Conservation (phyloP, 2,888 invertebrate genomes). For the Drosophila histrio region DNA sequence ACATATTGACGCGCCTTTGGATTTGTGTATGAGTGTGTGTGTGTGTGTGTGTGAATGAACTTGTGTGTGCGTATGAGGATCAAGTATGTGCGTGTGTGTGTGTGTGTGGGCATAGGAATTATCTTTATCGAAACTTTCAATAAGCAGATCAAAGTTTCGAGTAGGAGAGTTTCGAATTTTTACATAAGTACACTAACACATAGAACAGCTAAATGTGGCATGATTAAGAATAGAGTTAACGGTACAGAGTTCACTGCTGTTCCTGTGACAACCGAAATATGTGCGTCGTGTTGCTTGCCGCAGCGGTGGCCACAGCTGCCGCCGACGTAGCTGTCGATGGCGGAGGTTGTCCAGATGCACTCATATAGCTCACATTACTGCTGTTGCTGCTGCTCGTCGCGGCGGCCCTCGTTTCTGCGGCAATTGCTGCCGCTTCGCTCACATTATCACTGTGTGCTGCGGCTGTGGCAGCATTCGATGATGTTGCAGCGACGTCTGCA, state of each 20-base stretch:
- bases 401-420: slow-evolving; percentile 32
- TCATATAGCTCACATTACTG: slow-evolving; percentile 56
- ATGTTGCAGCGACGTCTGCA: slow-evolving; percentile 28
- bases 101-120: slow-evolving; percentile 31
- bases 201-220: slow-evolving; percentile 52
- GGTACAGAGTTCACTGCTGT: slow-evolving; percentile 53
- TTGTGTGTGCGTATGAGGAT: slow-evolving; percentile 40
- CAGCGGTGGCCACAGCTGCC: slow-evolving; percentile 79
- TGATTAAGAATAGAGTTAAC: slow-evolving; percentile 37
- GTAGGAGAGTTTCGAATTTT: slow-evolving; percentile 56
- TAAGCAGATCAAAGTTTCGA: slow-evolving; percentile 36
- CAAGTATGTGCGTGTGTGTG: slow-evolving; percentile 13
- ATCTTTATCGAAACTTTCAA: slow-evolving; percentile 33
- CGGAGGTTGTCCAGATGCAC: slow-evolving; percentile 57
- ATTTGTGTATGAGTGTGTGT: slow-evolving; percentile 4
- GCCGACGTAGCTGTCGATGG: slow-evolving; percentile 72
- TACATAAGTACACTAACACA: slow-evolving; percentile 80
- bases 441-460: slow-evolving; percentile 26
- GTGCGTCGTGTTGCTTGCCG: slow-evolving; percentile 79
- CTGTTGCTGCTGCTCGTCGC: slow-evolving; percentile 21
- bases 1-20: slow-evolving; percentile 25
- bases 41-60: background rate
- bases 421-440: slow-evolving; percentile 30
- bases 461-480: slow-evolving; percentile 20
- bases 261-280: slow-evolving; percentile 77